Conservation (phyloP, 2,113 vertebrate species). For the Probosciger aterrimus region DNA sequence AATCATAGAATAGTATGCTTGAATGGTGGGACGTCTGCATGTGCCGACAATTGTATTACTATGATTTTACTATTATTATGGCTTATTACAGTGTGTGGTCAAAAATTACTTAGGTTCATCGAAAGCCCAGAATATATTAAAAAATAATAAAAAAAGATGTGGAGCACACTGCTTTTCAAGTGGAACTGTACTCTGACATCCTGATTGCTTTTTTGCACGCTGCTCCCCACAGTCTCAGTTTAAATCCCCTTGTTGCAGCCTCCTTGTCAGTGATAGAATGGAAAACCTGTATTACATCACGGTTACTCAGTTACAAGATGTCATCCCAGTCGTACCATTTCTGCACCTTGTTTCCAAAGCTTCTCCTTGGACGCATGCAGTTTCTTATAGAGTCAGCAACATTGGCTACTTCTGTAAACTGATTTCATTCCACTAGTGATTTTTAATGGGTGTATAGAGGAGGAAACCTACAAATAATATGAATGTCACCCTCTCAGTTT, state of each 20-base stretch:
- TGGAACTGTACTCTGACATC: not conserved
- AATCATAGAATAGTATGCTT: not conserved
- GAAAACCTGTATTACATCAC: fast-evolving
- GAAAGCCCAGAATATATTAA: not conserved
- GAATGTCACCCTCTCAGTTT: not conserved
- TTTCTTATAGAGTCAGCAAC: not conserved
- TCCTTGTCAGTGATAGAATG: fast-evolving
- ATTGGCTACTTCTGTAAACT: not conserved
- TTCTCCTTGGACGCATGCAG: fast-evolving
- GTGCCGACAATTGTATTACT: fast-evolving
- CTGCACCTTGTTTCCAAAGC: not conserved
- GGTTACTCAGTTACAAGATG: not conserved
- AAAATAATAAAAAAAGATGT: not conserved
- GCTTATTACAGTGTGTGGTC: not conserved
- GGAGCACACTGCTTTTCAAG: not conserved
- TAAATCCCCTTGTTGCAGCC: not conserved
- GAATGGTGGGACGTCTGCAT: fast-evolving
- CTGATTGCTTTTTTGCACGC: fast-evolving
- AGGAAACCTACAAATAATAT: not conserved
- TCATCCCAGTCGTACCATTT: fast-evolving
- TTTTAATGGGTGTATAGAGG: not conserved
- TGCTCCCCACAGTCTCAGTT: fast-evolving
- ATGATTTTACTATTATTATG: not conserved
- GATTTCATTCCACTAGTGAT: not conserved
- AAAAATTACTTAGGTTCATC: not conserved